Conservation (phyloP, 2,797 vertebrate genomes). For the Paramormyrops hopkinsi region DNA sequence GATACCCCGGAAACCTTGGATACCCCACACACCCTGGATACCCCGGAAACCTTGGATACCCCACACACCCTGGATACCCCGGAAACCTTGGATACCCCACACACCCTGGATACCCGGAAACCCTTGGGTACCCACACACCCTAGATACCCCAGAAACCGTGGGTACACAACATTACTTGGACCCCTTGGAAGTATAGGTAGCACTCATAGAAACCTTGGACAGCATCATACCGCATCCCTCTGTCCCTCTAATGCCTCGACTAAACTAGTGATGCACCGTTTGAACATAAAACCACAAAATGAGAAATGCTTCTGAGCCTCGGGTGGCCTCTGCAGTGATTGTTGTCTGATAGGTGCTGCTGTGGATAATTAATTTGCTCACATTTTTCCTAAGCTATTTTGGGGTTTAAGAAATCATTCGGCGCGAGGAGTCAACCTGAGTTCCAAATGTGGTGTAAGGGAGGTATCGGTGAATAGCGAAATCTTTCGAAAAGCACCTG, state of each 20-base stretch:
- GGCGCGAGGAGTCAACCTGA: background rate
- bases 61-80: background rate
- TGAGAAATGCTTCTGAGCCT: background rate
- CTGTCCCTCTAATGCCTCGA: background rate
- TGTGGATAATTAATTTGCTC: background rate
- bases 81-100: background rate
- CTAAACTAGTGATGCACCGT: background rate
- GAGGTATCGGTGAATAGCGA: background rate
- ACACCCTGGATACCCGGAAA: background rate
- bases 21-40: background rate
- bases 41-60: background rate
- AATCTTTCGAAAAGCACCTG: background rate
- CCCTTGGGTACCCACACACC: background rate
- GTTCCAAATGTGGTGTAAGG: background rate
- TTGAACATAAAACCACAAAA: background rate
- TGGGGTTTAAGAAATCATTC: background rate
- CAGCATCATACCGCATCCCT: background rate
- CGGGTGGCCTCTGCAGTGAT: background rate
- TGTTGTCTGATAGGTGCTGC: background rate
- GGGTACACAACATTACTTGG: background rate
- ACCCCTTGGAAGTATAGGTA: background rate
- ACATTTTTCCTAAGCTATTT: background rate
- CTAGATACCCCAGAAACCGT: background rate
- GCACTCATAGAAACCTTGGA: background rate
- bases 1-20: background rate